A percentile compares a stretch with the other conserved stretches of the same genome.
Conservation (phyloP, 2,113 vertebrate genomes). For the Merops nubicus region DNA sequence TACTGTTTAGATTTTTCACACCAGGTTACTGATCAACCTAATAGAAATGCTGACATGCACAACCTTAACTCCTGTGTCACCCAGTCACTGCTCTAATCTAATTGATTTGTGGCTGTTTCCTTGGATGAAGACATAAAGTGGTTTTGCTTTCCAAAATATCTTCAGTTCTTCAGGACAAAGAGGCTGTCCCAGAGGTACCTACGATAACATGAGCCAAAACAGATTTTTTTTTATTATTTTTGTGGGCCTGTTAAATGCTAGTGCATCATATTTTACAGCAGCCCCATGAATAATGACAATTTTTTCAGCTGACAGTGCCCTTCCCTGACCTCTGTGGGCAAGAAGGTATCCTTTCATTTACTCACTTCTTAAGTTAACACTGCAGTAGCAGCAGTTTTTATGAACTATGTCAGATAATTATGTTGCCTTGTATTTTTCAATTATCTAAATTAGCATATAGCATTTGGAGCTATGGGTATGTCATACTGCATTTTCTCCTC, state of each 20-base stretch:
- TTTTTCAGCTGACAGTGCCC: background rate
- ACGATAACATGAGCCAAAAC: slow-evolving; percentile 30
- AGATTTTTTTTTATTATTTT: background rate
- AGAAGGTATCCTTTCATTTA: background rate
- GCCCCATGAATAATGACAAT: background rate
- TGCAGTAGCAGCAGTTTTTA: background rate
- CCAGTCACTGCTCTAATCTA: slow-evolving; percentile 21
- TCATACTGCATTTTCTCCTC: background rate
- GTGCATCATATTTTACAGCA: background rate
- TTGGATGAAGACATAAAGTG: slow-evolving; percentile 41
- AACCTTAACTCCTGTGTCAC: slow-evolving; percentile 32
- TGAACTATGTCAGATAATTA: background rate
- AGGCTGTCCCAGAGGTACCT: background rate
- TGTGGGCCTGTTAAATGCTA: background rate
- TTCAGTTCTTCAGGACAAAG: slow-evolving; percentile 40
- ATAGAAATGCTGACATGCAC: slow-evolving; percentile 40
- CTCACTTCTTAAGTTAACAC: background rate
- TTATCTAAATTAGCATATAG: background rate
- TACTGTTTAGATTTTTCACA: background rate
- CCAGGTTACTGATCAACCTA: slow-evolving; percentile 45
- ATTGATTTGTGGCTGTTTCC: slow-evolving; percentile 62
- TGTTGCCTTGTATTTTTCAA: background rate
- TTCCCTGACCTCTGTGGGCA: background rate
- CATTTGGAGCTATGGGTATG: background rate
- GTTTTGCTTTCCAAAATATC: slow-evolving; percentile 24